Evolutionary conservation across 2,113 vertebrate genomes (phyloP).

Genomic region (Scomber japonicus): DNA sequence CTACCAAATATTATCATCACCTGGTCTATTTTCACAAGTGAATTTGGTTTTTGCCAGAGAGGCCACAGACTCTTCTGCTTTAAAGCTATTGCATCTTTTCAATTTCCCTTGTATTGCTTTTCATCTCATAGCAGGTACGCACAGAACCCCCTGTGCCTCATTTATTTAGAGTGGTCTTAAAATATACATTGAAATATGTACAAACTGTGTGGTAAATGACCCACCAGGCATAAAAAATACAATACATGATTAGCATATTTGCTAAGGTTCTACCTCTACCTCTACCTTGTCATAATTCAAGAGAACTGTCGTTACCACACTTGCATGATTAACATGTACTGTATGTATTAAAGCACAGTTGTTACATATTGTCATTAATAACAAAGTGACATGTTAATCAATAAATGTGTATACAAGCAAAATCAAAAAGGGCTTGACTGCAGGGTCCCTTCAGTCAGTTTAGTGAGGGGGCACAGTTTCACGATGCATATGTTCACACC

Average conservation of each 20-base stretch:
- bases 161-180: constrained; percentile 41
- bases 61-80: constrained; percentile 37
- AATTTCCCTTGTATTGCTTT: constrained; percentile 60
- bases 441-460: neutral
- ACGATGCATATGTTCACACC: neutral
- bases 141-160: constrained; percentile 11
- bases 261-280: neutral
- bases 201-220: constrained; percentile 10
- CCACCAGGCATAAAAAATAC: neutral
- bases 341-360: neutral
- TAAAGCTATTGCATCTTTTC: constrained; percentile 57
- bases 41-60: constrained; percentile 55
- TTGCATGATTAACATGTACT: neutral
- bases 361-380: neutral
- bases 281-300: no score
- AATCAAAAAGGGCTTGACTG: neutral
- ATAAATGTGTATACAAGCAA: constrained; percentile 9
- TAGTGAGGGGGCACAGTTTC: neutral
- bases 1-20: constrained; percentile 62
- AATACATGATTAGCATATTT: neutral
- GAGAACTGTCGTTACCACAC: neutral
- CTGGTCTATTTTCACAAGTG: constrained; percentile 60
- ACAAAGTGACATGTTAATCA: constrained; percentile 24
- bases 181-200: constrained; percentile 10
- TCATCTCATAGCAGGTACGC: constrained; percentile 36